Percentiles rank a stretch among this genome's conserved stretches.
These are phyloP conservation scores for Cyanoderma ruficeps DNA, from an alignment of 2,113 vertebrate species.

Conservation along the genomic window DNA sequence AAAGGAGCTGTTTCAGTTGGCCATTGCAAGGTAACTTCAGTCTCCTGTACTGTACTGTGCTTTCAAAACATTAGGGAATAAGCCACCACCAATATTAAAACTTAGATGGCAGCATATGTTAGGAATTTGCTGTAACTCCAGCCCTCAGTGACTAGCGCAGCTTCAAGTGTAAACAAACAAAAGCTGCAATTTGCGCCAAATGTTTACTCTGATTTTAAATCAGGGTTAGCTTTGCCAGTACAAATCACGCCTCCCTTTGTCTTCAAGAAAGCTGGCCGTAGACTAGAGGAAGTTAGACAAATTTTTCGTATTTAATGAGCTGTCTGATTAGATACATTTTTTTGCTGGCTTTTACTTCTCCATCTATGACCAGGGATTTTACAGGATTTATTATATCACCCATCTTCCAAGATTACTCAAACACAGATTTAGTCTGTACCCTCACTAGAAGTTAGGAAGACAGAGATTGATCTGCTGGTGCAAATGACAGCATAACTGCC, in stretches of 20 bases:
- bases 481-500: neutral
- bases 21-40: neutral
- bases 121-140: slow-evolving; percentile 21
- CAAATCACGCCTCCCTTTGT: slow-evolving; percentile 39
- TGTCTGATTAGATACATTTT: neutral
- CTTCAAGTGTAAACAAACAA: slow-evolving; percentile 60
- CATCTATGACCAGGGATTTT: neutral
- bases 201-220: slow-evolving; percentile 47
- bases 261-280: neutral
- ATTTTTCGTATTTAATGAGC: neutral
- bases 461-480: neutral
- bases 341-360: neutral
- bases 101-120: neutral
- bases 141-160: slow-evolving; percentile 2
- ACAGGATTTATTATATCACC: neutral
- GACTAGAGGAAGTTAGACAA: neutral
- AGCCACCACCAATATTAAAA: neutral
- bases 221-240: slow-evolving; percentile 13
- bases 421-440: neutral
- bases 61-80: neutral
- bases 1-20: neutral
- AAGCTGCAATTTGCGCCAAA: neutral
- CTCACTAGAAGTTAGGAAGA: neutral
- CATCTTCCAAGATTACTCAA: neutral
- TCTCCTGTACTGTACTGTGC: neutral